These are phyloP conservation scores for Himalopsyche anomala DNA, from an alignment of 2,888 invertebrate genomes.

Conservation along the genomic window DNA sequence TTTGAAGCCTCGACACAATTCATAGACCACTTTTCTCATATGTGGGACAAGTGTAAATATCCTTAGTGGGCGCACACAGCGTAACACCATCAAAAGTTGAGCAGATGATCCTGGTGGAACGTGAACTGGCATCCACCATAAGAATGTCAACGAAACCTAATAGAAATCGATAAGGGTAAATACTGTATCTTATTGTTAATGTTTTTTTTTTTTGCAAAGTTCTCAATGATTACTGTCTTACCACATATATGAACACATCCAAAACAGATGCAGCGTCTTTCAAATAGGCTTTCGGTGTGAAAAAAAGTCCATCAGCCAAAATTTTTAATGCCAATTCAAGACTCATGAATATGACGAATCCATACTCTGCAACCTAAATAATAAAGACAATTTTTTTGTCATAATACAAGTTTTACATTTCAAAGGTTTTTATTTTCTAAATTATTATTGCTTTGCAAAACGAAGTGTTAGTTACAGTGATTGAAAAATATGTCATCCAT, in stretches of 20 bases:
- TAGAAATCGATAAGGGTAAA: constrained; percentile 60
- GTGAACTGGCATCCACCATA: constrained; percentile 96
- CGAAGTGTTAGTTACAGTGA: too few relatives aligned
- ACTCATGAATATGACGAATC: constrained; percentile 99
- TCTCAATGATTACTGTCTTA: constrained; percentile 73
- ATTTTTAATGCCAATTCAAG: constrained; percentile 96
- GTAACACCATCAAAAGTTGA: constrained; percentile 96
- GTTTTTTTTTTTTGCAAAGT: neutral
- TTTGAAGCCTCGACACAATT: constrained; percentile 98
- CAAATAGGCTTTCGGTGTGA: constrained; percentile 98
- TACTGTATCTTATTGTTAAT: neutral
- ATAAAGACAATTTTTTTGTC: constrained; percentile 53
- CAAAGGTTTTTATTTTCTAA: too few relatives aligned
- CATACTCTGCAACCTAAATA: constrained; percentile 91
- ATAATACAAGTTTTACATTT: neutral
- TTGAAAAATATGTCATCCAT: too few relatives aligned
- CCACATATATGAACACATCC: constrained; percentile 98
- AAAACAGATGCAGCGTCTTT: constrained; percentile 97
- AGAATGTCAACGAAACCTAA: constrained; percentile 94
- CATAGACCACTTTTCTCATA: constrained; percentile 99
- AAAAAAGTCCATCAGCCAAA: constrained; percentile 97
- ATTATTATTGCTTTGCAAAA: too few relatives aligned
- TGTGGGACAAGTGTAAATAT: constrained; percentile 99
- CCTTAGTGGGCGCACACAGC: constrained; percentile 95
- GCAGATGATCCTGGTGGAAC: constrained; percentile 96